These are phyloP conservation scores for Stomatorhinus walkeri DNA, from an alignment of 2,797 vertebrate species.

Conservation along the genomic window DNA sequence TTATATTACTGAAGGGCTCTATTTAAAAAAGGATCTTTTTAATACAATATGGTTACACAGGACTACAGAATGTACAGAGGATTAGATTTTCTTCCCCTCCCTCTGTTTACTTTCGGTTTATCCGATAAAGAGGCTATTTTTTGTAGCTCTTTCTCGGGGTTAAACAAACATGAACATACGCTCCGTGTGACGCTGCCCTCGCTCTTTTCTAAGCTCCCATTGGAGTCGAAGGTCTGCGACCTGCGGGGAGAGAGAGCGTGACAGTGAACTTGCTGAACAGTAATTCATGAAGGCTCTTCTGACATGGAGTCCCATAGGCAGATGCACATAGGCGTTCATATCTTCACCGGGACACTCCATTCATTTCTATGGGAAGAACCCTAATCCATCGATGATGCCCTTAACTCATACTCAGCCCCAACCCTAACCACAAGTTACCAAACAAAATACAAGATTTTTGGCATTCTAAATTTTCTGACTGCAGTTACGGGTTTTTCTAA, in stretches of 20 bases:
- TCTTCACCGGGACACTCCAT: neutral
- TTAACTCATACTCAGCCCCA: neutral
- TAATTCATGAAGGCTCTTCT: neutral
- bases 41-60: neutral
- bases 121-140: neutral
- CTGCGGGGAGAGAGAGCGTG: slow-evolving; percentile 40
- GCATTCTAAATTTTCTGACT: neutral
- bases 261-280: neutral
- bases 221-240: slow-evolving; percentile 60
- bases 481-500: neutral
- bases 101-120: slow-evolving; percentile 10
- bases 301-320: neutral
- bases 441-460: neutral
- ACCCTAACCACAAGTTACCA: neutral
- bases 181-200: slow-evolving; percentile 52
- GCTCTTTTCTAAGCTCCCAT: slow-evolving; percentile 37
- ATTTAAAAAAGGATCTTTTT: neutral
- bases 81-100: neutral
- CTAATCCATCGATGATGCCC: neutral
- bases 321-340: neutral
- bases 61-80: neutral
- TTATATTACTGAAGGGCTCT: neutral
- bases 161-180: slow-evolving; percentile 43
- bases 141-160: neutral
- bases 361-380: neutral